Base-by-base conservation (phyloP, 2,113 vertebrate genomes). In the Cheilinus undulatus region DNA sequence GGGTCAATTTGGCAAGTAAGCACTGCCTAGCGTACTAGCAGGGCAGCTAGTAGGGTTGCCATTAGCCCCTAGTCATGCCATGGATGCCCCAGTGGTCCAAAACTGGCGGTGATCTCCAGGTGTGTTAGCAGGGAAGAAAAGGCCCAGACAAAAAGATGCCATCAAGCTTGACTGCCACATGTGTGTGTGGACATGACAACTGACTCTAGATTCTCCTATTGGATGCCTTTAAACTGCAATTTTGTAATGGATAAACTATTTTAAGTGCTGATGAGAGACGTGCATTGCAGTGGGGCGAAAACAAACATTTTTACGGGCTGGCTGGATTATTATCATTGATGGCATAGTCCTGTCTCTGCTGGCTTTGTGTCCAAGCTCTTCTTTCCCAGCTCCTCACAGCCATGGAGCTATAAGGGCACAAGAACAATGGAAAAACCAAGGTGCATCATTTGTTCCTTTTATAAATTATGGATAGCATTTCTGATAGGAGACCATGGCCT, bases 381-480 rank as follows among this genome's bases (percentile, higher is more conserved):
- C 12, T 19, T 17, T 51, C 76, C 54, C 32, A 61, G 14, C 49
- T 49, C 17, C 68, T 23, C n/a, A 20, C 56, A 28, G 40, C 38
- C 32, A 30, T n/a, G 22, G 17, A 49, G 22, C 43, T 62, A 72
- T 71, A 73, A 76, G 51, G 66, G 50, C 66, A 73, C 15, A 48
- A 52, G 65, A 85, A 79, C 73, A 76, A 76, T 82, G 64, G 52
- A 57, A 50, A 36, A 70, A 45, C 61, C 72, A 64, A 74, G 59
- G 66, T 58, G 58, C 51, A 59, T 86, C 59, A 68, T 85, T 79
- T 81, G 67, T 88, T 79, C 60, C 51, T 69, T 19, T 62, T 54
- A 71, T 86, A 63, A 82, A 86, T 77, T 78, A 76, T 78, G 54
- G 53, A 83, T 82, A 61, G 28, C 34, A 56, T 49, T 73, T 64